These are phyloP conservation scores for Mythimna pallens DNA, from an alignment of 2,888 invertebrate genomes.

Conservation along the genomic window DNA sequence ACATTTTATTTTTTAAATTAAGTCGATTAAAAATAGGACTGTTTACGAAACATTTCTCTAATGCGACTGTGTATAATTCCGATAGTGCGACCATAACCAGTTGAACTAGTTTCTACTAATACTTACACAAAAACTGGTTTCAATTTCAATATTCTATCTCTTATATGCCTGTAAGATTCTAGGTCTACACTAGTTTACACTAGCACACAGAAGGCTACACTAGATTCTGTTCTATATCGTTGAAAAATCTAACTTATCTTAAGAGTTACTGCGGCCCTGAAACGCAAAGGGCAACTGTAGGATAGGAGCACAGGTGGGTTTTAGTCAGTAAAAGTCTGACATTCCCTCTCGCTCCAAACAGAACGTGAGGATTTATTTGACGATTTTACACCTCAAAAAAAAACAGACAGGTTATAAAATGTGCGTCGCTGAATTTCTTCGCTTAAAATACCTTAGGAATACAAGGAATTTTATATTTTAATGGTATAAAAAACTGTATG, in stretches of 20 bases:
- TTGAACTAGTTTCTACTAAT: not conserved
- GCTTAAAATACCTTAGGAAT: not conserved
- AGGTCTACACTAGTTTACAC: not conserved
- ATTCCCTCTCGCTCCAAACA: too few species aligned
- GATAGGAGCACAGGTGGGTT: too few species aligned
- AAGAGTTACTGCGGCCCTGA: too few species aligned
- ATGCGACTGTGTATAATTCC: too few species aligned
- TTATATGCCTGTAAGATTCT: not conserved
- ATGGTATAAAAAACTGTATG: not conserved
- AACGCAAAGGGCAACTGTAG: too few species aligned
- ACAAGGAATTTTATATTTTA: not conserved
- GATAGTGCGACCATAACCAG: too few species aligned
- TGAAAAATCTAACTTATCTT: not conserved
- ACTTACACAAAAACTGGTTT: not conserved
- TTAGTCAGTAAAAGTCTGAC: too few species aligned
- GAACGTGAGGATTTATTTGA: too few species aligned
- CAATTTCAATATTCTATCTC: not conserved
- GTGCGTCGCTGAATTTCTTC: not conserved
- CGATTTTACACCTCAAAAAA: not conserved
- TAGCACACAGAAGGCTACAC: too few species aligned
- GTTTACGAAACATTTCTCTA: conserved; percentile 1
- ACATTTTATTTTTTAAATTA: too few species aligned
- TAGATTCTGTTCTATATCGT: too few species aligned
- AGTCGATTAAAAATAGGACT: not conserved
- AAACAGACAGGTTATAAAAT: not conserved